A percentile compares a stretch with the other conserved stretches of the same genome.
Conservation (phyloP, 2,113 vertebrate genomes). For the Pachyramphus minor region DNA sequence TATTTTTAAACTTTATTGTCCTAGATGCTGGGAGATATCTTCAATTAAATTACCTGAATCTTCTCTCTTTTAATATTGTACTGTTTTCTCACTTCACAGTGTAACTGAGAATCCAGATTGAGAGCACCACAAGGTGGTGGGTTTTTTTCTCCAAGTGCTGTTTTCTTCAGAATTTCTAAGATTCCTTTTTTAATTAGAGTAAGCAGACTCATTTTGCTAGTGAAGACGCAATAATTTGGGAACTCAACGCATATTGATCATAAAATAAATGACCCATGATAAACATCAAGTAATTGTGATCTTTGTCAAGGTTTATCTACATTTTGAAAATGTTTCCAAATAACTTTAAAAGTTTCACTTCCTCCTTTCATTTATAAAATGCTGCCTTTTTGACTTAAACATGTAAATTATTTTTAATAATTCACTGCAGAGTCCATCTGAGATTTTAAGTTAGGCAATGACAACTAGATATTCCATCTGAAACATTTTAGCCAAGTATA, state of each 20-base stretch:
- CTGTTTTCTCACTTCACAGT: not conserved
- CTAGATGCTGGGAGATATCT: not conserved
- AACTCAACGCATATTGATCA: not conserved
- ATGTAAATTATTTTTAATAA: not conserved
- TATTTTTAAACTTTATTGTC: not conserved
- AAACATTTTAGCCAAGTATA: not conserved
- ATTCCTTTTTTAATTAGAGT: not conserved
- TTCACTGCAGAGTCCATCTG: no score
- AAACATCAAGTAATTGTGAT: not conserved
- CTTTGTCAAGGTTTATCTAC: not conserved
- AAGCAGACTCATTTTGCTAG: not conserved
- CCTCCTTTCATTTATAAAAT: not conserved
- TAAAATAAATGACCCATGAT: not conserved
- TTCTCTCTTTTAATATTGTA: not conserved
- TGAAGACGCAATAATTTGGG: not conserved
- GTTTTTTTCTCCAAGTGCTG: not conserved
- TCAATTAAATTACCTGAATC: not conserved
- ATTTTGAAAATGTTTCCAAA: not conserved
- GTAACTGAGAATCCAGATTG: not conserved
- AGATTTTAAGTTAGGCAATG: not conserved
- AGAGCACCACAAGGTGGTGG: fast-evolving
- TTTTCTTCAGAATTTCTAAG: not conserved
- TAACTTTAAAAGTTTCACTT: not conserved
- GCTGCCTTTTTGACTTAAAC: not conserved
- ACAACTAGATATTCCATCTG: not conserved